Conservation (phyloP, 1,140 invertebrate species). For the Delia radicum region DNA sequence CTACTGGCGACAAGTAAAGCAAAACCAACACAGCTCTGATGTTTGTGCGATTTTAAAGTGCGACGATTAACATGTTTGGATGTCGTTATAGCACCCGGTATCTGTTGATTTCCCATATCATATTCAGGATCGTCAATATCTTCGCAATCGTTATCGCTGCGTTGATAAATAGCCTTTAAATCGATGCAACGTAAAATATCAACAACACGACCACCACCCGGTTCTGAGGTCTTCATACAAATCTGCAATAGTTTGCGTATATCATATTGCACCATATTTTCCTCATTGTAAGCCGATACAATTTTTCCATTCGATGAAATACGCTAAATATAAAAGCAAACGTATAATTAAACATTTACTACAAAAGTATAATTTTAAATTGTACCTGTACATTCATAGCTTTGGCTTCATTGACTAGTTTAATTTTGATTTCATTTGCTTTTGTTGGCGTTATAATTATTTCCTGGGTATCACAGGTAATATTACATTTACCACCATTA, state of each 20-base stretch:
- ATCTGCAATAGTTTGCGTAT: slow-evolving; percentile 48
- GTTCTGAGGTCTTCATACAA: slow-evolving; percentile 48
- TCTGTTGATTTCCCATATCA: slow-evolving; percentile 52
- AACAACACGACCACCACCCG: slow-evolving; percentile 38
- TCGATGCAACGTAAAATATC: slow-evolving; percentile 52
- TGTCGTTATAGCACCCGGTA: slow-evolving; percentile 48
- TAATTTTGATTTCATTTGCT: slow-evolving; percentile 49
- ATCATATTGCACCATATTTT: slow-evolving; percentile 47
- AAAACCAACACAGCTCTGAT: slow-evolving; percentile 47
- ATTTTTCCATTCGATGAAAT: slow-evolving; percentile 36
- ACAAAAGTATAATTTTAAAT: not conserved
- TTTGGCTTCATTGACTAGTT: slow-evolving; percentile 51
- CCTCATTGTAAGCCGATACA: slow-evolving; percentile 31
- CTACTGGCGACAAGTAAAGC: slow-evolving; percentile 47
- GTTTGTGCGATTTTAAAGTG: slow-evolving; percentile 44
- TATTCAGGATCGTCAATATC: slow-evolving; percentile 45
- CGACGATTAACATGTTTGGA: slow-evolving; percentile 47
- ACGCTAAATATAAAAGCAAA: slow-evolving; percentile 27
- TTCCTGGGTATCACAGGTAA: slow-evolving; percentile 35
- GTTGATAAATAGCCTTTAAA: slow-evolving; percentile 49
- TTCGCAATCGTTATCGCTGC: slow-evolving; percentile 28
- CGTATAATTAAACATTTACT: not conserved
- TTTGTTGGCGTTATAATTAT: slow-evolving; percentile 48
- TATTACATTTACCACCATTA: not conserved
- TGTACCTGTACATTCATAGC: slow-evolving; percentile 48